Conservation (phyloP, 1,140 invertebrate genomes). For the Lethrus apterus region DNA sequence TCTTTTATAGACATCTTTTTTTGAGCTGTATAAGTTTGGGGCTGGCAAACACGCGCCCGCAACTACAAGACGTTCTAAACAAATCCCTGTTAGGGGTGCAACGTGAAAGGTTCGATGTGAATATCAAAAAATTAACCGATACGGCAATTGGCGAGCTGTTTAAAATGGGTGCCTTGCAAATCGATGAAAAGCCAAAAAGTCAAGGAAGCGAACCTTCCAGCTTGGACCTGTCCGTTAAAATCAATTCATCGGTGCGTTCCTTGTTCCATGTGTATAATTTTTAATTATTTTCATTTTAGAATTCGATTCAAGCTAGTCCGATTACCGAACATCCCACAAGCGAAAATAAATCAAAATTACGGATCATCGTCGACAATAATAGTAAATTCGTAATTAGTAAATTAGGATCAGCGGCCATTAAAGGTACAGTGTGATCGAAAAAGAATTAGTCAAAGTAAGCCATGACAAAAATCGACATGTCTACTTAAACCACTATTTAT, state of each 20-base stretch:
- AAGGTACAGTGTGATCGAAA: too few relatives aligned
- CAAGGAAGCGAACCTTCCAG: not conserved
- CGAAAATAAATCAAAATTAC: slow-evolving; percentile 9
- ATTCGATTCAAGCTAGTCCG: not conserved
- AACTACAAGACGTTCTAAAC: slow-evolving; percentile 49
- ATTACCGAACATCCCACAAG: not conserved
- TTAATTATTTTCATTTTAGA: not conserved
- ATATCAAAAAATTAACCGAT: slow-evolving; percentile 53
- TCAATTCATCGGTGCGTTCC: slow-evolving; percentile 22
- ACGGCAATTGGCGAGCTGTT: slow-evolving; percentile 51
- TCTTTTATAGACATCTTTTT: slow-evolving; percentile 49
- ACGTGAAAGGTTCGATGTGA: slow-evolving; percentile 44
- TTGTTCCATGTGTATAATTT: not conserved
- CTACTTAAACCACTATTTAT: too few relatives aligned
- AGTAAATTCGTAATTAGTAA: slow-evolving; percentile 55
- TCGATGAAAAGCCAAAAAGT: not conserved
- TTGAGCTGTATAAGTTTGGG: slow-evolving; percentile 61
- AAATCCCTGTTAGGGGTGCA: slow-evolving; percentile 59
- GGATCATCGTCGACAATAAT: slow-evolving; percentile 36
- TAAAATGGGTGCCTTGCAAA: slow-evolving; percentile 49
- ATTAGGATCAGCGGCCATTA: slow-evolving; percentile 74
- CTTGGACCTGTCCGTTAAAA: slow-evolving; percentile 24
- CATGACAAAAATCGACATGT: too few relatives aligned
- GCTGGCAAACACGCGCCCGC: slow-evolving; percentile 47
- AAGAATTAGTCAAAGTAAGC: too few relatives aligned